Percentiles rank a stretch among this genome's conserved stretches.
Evolutionary conservation across 2,113 vertebrate species (phyloP).

Genomic region (Takifugu bimaculatus): DNA sequence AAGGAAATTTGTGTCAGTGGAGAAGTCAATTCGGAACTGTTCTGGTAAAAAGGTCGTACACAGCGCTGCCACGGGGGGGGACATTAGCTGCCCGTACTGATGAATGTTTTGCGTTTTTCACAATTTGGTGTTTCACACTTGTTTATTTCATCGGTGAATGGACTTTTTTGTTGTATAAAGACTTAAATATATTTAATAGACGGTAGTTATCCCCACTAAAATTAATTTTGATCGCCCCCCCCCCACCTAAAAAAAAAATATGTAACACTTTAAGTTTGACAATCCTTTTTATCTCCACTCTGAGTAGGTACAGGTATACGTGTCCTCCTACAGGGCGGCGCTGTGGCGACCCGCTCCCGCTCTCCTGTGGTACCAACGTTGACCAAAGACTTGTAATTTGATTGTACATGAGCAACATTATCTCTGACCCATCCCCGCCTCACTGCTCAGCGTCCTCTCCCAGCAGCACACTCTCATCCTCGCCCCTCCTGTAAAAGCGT

Average conservation of each 20-base stretch:
- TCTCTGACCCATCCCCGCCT: conserved; percentile 49
- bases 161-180: conserved; percentile 10
- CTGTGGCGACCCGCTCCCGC: conserved; percentile 51
- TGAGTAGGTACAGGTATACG: conserved; percentile 48
- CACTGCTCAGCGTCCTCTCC: conserved; percentile 51
- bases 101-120: conserved; percentile 57
- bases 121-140: conserved; percentile 14
- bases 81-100: conserved; percentile 45
- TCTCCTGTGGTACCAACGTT: conserved; percentile 67
- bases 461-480: conserved; percentile 32
- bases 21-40: conserved; percentile 82
- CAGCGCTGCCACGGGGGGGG: conserved; percentile 72
- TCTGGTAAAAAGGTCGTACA: conserved; percentile 71
- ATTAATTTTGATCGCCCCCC: neutral
- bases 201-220: neutral
- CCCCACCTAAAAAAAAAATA: neutral
- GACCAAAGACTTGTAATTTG: conserved; percentile 82
- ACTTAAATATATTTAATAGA: conserved; percentile 10
- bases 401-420: conserved; percentile 73
- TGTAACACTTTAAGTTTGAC: conserved; percentile 65
- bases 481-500: conserved; percentile 17
- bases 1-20: conserved; percentile 67
- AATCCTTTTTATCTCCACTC: conserved; percentile 62
- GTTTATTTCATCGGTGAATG: conserved; percentile 14
- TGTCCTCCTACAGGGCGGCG: conserved; percentile 30